Evolutionary conservation across 2,888 invertebrate species (phyloP).

Genomic region (Fragum sueziense): DNA sequence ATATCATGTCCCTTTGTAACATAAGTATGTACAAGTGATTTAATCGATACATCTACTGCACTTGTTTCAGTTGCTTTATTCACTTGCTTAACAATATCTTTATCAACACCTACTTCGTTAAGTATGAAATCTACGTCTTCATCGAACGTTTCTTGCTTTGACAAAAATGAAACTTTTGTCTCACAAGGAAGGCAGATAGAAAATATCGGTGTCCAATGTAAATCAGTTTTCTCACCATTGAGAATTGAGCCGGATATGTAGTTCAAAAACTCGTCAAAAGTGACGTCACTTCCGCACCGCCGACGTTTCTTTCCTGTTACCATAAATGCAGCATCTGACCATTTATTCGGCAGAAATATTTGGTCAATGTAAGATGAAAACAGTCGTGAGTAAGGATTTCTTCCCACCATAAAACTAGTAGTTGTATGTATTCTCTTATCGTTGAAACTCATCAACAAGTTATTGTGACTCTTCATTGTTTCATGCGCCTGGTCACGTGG

Average conservation of each 20-base stretch:
- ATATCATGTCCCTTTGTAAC: constrained; percentile 49
- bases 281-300: constrained; percentile 46
- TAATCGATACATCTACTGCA: constrained; percentile 15
- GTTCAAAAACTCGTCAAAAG: constrained; percentile 43
- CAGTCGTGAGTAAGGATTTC: constrained; percentile 52
- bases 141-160: constrained; percentile 54
- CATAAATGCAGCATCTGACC: constrained; percentile 35
- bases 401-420: constrained; percentile 48
- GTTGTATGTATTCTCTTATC: constrained; percentile 36
- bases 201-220: constrained; percentile 56
- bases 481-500: constrained; percentile 49
- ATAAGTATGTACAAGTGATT: constrained; percentile 44
- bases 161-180: constrained; percentile 37
- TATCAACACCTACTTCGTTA: constrained; percentile 38
- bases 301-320: neutral
- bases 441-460: constrained; percentile 27
- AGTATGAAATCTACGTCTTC: constrained; percentile 54
- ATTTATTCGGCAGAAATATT: constrained; percentile 56
- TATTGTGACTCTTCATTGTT: constrained; percentile 25
- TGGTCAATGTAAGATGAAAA: constrained; percentile 56
- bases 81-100: constrained; percentile 28
- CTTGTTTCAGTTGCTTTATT: constrained; percentile 24
- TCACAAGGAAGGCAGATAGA: constrained; percentile 49
- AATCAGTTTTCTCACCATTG: constrained; percentile 11
- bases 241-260: constrained; percentile 21